phyloP scores from a whole-genome alignment of 2,888 invertebrate species.

The Hoplodrina blanda region DNA sequence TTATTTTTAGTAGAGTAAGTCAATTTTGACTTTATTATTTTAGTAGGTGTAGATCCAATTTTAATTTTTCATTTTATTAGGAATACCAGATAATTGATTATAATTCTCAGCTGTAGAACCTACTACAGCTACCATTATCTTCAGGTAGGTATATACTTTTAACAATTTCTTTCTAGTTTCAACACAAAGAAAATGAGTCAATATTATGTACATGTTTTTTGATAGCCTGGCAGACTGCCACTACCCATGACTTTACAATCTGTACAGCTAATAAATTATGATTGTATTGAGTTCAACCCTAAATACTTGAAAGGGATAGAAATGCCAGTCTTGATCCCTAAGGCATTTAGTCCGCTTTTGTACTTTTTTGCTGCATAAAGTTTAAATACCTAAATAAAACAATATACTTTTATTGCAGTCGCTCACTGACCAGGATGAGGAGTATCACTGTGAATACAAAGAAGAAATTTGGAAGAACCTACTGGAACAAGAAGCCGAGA shows the following conservation, averaged over 20 bases:
- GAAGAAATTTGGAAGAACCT: conserved; percentile 86
- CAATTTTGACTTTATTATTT: no score
- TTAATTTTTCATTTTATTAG: not conserved
- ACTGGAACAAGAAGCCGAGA: conserved; percentile 83
- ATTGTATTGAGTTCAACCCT: not conserved
- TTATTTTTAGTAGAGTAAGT: no score
- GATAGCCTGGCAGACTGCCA: conserved; percentile 40
- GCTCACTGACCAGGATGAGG: conserved; percentile 79
- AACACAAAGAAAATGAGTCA: conserved; percentile 13
- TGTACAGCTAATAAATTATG: not conserved
- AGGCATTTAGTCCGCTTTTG: no score
- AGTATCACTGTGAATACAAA: conserved; percentile 83
- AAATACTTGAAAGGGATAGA: not conserved
- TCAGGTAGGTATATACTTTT: not conserved
- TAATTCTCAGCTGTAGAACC: not conserved
- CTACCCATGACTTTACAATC: conserved; percentile 24
- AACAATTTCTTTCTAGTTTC: not conserved
- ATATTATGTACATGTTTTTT: conserved; percentile 2
- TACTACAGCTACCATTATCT: no score
- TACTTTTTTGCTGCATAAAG: no score
- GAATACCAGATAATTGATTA: not conserved
- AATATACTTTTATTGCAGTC: conserved; percentile 70
- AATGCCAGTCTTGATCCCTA: not conserved
- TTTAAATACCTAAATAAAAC: not conserved
- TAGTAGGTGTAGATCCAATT: no score